Evolutionary conservation across 2,113 vertebrate genomes (phyloP).

Genomic region (Indicator maculatus): DNA sequence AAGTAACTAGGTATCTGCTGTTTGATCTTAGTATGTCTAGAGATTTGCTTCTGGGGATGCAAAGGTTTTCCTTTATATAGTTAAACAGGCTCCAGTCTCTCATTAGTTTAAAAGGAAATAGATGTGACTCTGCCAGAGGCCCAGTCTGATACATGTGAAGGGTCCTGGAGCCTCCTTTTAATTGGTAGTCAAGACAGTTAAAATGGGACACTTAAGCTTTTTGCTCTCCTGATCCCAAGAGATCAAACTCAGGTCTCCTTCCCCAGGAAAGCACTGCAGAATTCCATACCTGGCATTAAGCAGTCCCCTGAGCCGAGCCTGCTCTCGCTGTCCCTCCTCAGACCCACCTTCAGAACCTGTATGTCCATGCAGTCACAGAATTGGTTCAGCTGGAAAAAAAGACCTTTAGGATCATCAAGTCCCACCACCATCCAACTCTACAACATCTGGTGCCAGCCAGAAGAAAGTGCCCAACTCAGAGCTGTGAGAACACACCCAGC

Average conservation of each 20-base stretch:
- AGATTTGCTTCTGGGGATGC: conserved; percentile 25
- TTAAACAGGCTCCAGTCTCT: neutral
- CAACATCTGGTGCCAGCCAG: neutral
- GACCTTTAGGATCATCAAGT: no score
- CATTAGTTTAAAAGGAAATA: conserved; percentile 49
- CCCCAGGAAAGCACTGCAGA: neutral
- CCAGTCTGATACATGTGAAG: accelerated
- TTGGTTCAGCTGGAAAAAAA: no score
- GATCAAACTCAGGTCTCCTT: neutral
- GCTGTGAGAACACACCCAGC: neutral
- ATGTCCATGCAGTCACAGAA: no score
- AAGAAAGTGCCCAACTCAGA: accelerated
- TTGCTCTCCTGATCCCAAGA: neutral
- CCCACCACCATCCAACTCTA: no score
- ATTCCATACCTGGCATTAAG: neutral
- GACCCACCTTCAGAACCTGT: no score
- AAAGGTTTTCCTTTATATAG: conserved; percentile 9
- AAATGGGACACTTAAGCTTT: neutral
- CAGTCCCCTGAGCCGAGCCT: neutral
- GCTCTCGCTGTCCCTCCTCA: neutral
- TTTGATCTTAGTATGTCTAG: conserved; percentile 23
- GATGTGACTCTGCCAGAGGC: conserved; percentile 7
- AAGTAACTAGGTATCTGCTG: conserved; percentile 33
- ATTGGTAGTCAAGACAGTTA: neutral
- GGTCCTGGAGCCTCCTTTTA: neutral